phyloP scores from a whole-genome alignment of 2,888 invertebrate species.

The Miltochrista miniata region DNA sequence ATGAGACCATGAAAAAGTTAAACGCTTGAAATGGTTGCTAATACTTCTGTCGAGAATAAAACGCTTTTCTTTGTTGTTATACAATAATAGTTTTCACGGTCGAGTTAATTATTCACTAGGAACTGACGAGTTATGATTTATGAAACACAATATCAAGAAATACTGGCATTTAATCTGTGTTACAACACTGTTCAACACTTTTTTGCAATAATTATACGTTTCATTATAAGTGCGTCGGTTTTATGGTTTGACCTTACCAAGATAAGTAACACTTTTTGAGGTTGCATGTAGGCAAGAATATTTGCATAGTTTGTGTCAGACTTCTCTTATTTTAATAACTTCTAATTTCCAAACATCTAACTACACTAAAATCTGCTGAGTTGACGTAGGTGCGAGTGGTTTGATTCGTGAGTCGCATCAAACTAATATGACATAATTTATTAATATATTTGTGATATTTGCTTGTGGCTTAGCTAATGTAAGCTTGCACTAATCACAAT shows the following conservation, averaged over 20 bases:
- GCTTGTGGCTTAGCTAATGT: too few species aligned
- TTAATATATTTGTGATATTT: too few species aligned
- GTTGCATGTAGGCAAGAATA: background rate
- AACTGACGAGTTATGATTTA: slow-evolving; percentile 17
- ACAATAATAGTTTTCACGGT: slow-evolving; percentile 35
- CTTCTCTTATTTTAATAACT: too few species aligned
- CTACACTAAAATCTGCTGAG: too few species aligned
- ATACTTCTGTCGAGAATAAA: slow-evolving; percentile 34
- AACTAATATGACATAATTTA: too few species aligned
- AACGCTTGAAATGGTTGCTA: slow-evolving; percentile 47
- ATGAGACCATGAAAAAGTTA: slow-evolving; percentile 24
- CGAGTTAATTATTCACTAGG: slow-evolving; percentile 18
- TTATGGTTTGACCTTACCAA: slow-evolving; percentile 17
- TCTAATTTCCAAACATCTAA: too few species aligned
- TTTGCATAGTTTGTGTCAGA: too few species aligned
- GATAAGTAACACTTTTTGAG: background rate
- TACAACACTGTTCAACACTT: slow-evolving; percentile 22
- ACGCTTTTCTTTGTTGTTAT: slow-evolving; percentile 31
- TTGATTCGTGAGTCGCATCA: too few species aligned
- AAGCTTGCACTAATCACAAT: too few species aligned
- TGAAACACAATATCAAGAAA: too few species aligned
- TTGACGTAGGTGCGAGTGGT: too few species aligned
- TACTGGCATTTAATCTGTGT: too few species aligned
- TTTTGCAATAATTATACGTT: slow-evolving; percentile 23
- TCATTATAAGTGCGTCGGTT: slow-evolving; percentile 20